Base-by-base conservation (phyloP, 2,888 invertebrate genomes). In the Minunthozetes semirufus region DNA sequence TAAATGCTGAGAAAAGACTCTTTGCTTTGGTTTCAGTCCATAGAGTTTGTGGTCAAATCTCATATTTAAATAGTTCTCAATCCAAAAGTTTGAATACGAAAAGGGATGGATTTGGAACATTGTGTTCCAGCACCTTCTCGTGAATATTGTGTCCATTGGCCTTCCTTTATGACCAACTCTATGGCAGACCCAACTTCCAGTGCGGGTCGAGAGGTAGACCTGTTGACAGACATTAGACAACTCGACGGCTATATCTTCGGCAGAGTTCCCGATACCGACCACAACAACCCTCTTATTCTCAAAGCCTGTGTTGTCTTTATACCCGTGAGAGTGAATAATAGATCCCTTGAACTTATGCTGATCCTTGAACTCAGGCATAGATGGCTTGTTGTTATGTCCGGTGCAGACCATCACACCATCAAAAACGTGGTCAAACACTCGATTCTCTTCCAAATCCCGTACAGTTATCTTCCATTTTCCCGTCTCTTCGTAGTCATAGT, bases 181-280 rank as follows among this genome's bases (percentile, higher is more conserved):
- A 76, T 83, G 82, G 61, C 84, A 81, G 11, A 85, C 81, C 85
- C 85, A 85, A 13, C 84, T 83, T 4, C 85, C 85, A 25, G 84
- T 79, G 0, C 85, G 80, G 0, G 85, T 84, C 38, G 83, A 82
- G 53, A 85, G 76, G 76, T 82, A 84, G 1, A 76, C 72, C 27
- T 77, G 17, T 48, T 80, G 79, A 17, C 81, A 78, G n/a, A 80
- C 78, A 29, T 80, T 77, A 75, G 82, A 80, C 25, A 84, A 78
- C 72, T 83, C 84, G 1, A 83, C 83, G 15, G 83, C 82, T 4
- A 80, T 79, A 78, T 83, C 83, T 0, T 81, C 82, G 0, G 82
- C 84, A 0, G 85, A 85, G 77, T 85, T 85, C 3, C 85, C 85
- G 72, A 85, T 83, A 4, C 85, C 85, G 27, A 86, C 80, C 3